Conservation (phyloP, 2,797 vertebrate species). For the Melanogrammus aeglefinus region DNA sequence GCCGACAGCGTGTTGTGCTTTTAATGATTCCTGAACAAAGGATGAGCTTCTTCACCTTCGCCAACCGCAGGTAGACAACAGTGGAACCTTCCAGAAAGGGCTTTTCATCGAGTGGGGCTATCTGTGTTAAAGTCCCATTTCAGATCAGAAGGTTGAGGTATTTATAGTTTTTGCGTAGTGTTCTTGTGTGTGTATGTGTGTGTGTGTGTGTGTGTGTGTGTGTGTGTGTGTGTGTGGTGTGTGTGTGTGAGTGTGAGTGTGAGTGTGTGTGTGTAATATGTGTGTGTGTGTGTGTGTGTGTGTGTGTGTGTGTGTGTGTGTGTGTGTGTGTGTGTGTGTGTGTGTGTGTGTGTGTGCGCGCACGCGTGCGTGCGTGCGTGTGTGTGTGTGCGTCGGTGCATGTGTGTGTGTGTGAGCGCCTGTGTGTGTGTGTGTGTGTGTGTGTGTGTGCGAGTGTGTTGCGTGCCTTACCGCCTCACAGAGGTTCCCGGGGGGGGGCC, state of each 20-base stretch:
- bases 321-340: neutral
- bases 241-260: neutral
- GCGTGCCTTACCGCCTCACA: slow-evolving; percentile 82
- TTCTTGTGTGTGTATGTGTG: slow-evolving; percentile 4
- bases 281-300: slow-evolving; percentile 1
- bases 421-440: neutral
- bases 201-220: neutral
- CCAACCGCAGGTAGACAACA: neutral
- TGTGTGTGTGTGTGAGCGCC: slow-evolving; percentile 4
- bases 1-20: neutral
- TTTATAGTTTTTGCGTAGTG: neutral
- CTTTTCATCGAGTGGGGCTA: neutral
- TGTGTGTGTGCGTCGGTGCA: slow-evolving; percentile 8
- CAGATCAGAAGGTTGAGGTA: too few species aligned
- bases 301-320: neutral
- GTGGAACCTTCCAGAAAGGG: neutral
- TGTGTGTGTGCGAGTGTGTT: slow-evolving; percentile 16
- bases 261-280: neutral
- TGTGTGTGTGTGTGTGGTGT: slow-evolving; percentile 9
- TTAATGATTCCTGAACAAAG: neutral
- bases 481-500: slow-evolving; percentile 87
- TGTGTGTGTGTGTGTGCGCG: slow-evolving; percentile 5
- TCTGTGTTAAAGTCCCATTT: too few species aligned
- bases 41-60: too few species aligned
- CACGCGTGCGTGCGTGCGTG: neutral